Evolutionary conservation across 2,888 invertebrate species (phyloP), one percentile per base, ranked within the genome.

Genomic region (Ligdia adustata): DNA sequence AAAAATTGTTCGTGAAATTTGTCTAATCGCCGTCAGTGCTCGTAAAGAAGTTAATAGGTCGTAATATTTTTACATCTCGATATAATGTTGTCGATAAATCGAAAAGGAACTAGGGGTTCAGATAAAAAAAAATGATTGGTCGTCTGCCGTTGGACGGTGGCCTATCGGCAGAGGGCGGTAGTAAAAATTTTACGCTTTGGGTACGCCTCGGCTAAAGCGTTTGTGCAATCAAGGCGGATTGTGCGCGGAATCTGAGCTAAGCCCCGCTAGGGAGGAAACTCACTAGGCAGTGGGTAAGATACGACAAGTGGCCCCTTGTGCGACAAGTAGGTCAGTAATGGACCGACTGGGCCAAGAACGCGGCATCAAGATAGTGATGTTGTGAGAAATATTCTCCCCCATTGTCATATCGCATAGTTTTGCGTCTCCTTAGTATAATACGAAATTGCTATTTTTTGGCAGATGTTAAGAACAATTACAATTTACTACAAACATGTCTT

Each of bases 191-290:
- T 71, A 77, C 77, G 75, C 72, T 72, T 69, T 63, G 64, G 71
- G 64, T 69, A 76, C 76, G 73, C 71, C 72, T 69, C 64, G 64
- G 71, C 62, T 72, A 78, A 75, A 81, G 65, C 79, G 79, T 79
- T 82, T 84, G 79, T 79, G 82, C 86, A 87, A 87, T 86, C 86
- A 85, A 77, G 66, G 62, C 55, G 79, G 80, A 84, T 86, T 84
- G 84, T 82, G 71, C 61, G 65, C 37, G 60, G 69, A 76, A 75
- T 77, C 75, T 75, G 72, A 77, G 75, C 78, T 79, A 66, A 83
- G 75, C 77, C 62, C 60, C 54, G 67, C 22, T 66, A 74, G 79
- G 77, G 13, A 42, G 11, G 32, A 27, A 38, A 39, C 28, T 39
- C 33, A 41, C 41, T 9, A 20, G 14, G 38, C 15, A 14, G n/a